Base-by-base conservation (phyloP, 2,888 invertebrate genomes). In the Prenolepis imparis region DNA sequence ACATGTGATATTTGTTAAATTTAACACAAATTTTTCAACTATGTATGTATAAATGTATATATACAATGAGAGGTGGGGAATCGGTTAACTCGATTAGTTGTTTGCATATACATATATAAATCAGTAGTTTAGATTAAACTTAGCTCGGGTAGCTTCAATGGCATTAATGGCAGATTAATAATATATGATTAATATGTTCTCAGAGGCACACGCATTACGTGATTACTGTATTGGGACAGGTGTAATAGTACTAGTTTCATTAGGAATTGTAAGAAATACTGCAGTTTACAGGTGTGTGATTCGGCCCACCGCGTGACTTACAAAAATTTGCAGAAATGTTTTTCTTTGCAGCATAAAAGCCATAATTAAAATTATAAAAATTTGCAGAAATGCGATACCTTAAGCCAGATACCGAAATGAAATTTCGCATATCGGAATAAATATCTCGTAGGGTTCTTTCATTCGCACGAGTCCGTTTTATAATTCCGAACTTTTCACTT, bases 141-240 rank as follows among this genome's bases (percentile, higher is more conserved):
- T 15, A 24, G n/a, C 28, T 57, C 28, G 41, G 6, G 3, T n/a
- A 41, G 67, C 18, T 55, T 68, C 28, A 15, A 32, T 55, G 3
- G 3, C 21, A 77, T 77, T 77, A 77, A 68, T 68, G 41, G 3
- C 1, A 39, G 28, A 77, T 77, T 68, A 77, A 77, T 77, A 41
- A 77, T 41, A 68, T 28, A 57, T 28, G n/a, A 24, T 8, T 21
- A n/a, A n/a, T n/a, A 9, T 68, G 1, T 41, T 68, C 28, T 68
- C 9, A 41, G 15, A 63, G 9, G 18, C 8, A 21, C 44, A 28
- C 5, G n/a, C n/a, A 52, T 1, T 8, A 52, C 21, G 12, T 67
- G 5, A 68, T 68, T 68, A 39, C 28, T n/a, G 57, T 15, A 41
- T 57, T 68, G n/a, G 12, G 24, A 39, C 15, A 75, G 39, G 15